phyloP scores from a whole-genome alignment of 2,797 vertebrate genomes.

The Malurus leucopterus region DNA sequence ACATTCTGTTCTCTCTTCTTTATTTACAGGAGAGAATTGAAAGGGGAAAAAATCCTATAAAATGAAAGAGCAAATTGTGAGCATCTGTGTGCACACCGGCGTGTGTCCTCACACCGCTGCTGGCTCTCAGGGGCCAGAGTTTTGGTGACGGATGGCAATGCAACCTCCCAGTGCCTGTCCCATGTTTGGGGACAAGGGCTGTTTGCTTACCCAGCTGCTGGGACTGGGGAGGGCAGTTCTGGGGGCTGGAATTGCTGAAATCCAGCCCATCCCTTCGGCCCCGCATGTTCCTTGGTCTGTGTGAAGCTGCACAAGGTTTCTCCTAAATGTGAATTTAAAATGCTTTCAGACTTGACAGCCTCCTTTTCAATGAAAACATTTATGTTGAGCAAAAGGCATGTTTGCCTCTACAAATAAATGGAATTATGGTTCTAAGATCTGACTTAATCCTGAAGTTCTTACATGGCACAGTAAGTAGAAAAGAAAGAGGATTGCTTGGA shows the following conservation, averaged over 20 bases:
- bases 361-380: slow-evolving; percentile 31
- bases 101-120: not conserved
- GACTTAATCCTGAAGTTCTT: slow-evolving; percentile 47
- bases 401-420: slow-evolving; percentile 39
- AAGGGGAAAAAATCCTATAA: not conserved
- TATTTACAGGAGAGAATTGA: not conserved
- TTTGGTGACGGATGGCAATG: not conserved
- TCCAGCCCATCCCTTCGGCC: not conserved
- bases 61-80: not conserved
- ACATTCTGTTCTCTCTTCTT: not conserved
- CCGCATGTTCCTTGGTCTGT: not conserved
- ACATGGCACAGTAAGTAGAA: not conserved
- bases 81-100: not conserved
- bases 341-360: not conserved
- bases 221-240: not conserved
- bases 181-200: not conserved
- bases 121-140: not conserved
- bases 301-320: not conserved
- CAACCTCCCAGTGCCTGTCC: not conserved
- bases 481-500: slow-evolving; percentile 25
- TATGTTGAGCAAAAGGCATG: not conserved
- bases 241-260: not conserved
- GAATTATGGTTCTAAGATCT: slow-evolving; percentile 31
- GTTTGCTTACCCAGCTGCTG: slow-evolving; percentile 25
- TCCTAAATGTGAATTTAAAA: not conserved